A percentile compares a stretch with the other conserved stretches of the same genome.
phyloP scores from a whole-genome alignment of 2,888 invertebrate genomes.

The Orthosia incerta region DNA sequence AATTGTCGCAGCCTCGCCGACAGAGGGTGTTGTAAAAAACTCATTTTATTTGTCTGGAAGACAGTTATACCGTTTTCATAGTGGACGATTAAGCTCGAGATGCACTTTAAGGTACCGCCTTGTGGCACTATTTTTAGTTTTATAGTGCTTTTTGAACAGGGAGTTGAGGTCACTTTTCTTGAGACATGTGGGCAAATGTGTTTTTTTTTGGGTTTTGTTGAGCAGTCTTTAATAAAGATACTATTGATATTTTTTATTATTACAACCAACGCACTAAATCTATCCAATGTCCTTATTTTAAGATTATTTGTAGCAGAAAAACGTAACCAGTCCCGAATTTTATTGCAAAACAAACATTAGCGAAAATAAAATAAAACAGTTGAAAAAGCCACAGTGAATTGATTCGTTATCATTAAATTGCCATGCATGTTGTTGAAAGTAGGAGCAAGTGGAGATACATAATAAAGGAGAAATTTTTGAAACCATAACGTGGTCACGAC shows the following conservation, averaged over 20 bases:
- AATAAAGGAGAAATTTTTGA: no score
- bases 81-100: slow-evolving; percentile 74
- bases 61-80: slow-evolving; percentile 79
- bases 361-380: neutral
- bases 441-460: no score
- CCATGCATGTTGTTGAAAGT: no score
- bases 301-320: no score
- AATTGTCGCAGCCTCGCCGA: slow-evolving; percentile 71
- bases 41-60: slow-evolving; percentile 81
- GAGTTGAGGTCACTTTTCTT: slow-evolving; percentile 50
- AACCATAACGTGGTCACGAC: no score
- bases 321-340: neutral
- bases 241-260: no score
- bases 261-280: no score
- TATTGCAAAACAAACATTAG: neutral
- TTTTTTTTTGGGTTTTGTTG: neutral
- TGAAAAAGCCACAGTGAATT: no score
- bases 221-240: no score
- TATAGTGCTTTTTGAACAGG: slow-evolving; percentile 68
- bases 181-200: neutral
- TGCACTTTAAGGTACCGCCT: slow-evolving; percentile 71
- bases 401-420: no score
- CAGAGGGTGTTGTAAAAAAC: slow-evolving; percentile 80
- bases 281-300: no score
- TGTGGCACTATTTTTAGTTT: slow-evolving; percentile 79